These are phyloP conservation scores for Nephrocerus scutellatus DNA, from an alignment of 2,888 invertebrate species.

Conservation along the genomic window DNA sequence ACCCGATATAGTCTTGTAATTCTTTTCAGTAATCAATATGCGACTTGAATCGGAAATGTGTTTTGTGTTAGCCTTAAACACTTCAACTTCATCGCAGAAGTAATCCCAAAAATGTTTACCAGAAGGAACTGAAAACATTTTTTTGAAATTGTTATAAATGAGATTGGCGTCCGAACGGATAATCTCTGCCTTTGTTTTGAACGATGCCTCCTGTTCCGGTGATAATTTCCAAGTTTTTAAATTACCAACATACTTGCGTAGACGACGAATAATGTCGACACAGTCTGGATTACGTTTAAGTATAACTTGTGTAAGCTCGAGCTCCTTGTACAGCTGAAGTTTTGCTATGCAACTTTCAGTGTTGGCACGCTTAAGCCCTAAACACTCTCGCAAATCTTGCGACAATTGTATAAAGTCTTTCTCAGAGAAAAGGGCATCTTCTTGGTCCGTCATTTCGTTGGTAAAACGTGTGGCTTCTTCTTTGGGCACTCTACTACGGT, in stretches of 20 bases:
- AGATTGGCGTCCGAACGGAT: slow-evolving; percentile 64
- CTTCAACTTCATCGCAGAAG: slow-evolving; percentile 60
- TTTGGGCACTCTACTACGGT: slow-evolving; percentile 32
- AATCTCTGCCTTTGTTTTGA: slow-evolving; percentile 60
- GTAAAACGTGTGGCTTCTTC: slow-evolving; percentile 39
- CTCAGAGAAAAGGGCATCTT: slow-evolving; percentile 39
- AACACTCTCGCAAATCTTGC: slow-evolving; percentile 43
- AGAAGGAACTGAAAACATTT: slow-evolving; percentile 57
- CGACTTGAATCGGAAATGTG: slow-evolving; percentile 48
- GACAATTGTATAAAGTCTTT: slow-evolving; percentile 40
- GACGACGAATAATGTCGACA: slow-evolving; percentile 68
- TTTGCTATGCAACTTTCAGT: slow-evolving; percentile 64
- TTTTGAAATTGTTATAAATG: slow-evolving; percentile 47
- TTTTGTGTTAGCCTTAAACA: slow-evolving; percentile 61
- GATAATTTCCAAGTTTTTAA: slow-evolving; percentile 63
- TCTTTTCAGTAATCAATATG: slow-evolving; percentile 35
- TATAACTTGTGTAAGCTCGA: slow-evolving; percentile 59
- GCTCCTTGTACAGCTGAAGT: slow-evolving; percentile 54
- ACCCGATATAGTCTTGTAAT: slow-evolving; percentile 31
- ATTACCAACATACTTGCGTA: slow-evolving; percentile 75
- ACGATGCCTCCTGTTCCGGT: slow-evolving; percentile 55
- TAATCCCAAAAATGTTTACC: slow-evolving; percentile 64
- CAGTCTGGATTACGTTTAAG: slow-evolving; percentile 73
- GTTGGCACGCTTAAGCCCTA: slow-evolving; percentile 53
- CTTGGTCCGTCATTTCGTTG: slow-evolving; percentile 39